A percentile compares a stretch with the other conserved stretches of the same genome.
phyloP scores from a whole-genome alignment of 2,888 invertebrate genomes.

The Bombylius major region DNA sequence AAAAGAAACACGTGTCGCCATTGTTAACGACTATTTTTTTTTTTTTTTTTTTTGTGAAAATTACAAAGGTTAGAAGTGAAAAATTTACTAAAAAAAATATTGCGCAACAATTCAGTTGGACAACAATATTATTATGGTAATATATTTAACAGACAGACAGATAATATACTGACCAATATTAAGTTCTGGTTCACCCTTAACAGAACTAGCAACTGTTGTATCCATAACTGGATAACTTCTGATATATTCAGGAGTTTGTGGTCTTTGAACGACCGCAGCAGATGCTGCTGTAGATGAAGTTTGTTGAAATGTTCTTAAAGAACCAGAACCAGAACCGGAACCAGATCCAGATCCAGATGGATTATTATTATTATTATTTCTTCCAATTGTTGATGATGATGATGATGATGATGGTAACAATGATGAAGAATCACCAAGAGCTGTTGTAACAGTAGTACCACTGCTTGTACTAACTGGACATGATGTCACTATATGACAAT shows the following conservation, averaged over 20 bases:
- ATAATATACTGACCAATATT: constrained; percentile 31
- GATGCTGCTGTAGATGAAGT: background rate
- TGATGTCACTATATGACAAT: constrained; percentile 14
- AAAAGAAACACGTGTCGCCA: too few relatives aligned
- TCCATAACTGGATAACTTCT: constrained; percentile 38
- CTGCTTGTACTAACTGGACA: constrained; percentile 12
- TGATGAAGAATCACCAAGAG: constrained; percentile 11
- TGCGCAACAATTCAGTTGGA: too few relatives aligned
- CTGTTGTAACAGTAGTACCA: constrained; percentile 1
- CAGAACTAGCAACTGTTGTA: constrained; percentile 36
- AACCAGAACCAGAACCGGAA: too few relatives aligned
- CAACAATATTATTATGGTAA: too few relatives aligned
- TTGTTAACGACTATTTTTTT: too few relatives aligned
- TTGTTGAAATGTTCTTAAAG: too few relatives aligned
- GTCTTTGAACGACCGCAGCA: constrained; percentile 17
- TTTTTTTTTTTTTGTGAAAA: too few relatives aligned
- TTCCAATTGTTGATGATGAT: background rate
- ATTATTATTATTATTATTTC: background rate
- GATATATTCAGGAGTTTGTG: constrained; percentile 35
- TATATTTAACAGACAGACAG: too few relatives aligned
- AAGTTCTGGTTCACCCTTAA: constrained; percentile 36
- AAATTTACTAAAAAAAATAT: too few relatives aligned
- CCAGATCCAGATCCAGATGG: too few relatives aligned
- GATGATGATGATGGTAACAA: constrained; percentile 11
- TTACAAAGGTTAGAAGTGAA: too few relatives aligned